Evolutionary conservation across 2,888 invertebrate species (phyloP), one percentile per base, ranked within the genome.

Genomic region (Pocota personata): DNA sequence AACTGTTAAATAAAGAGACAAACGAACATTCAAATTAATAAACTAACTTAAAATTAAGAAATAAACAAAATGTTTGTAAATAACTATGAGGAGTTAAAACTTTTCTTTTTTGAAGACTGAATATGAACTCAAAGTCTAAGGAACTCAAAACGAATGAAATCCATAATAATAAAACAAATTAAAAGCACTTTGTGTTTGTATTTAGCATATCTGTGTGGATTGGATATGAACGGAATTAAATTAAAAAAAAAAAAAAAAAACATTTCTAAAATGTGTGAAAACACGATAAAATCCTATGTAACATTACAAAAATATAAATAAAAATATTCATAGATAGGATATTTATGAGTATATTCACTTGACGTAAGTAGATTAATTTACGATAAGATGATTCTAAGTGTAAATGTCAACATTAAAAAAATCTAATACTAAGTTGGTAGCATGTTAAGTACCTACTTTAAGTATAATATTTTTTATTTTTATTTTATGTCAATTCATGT

Each of bases 61-160:
- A 52, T 30, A 55, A 58, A 58, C 58, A 75, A 24, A 66, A 62
- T 77, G 46, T 77, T 69, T 83, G 79, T 86, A 88, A 80, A 80
- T 82, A 87, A 32, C 48, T 82, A 76, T 72, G 76, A 84, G 76
- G 75, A 87, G 72, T 77, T 82, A 62, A 69, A 82, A 77, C 77
- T 82, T 87, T 87, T 82, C 67, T 62, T 82, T n/a, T 82, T 82
- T 67, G 30, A 88, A 88, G 87, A 88, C 87, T 87, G 87, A 88
- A 88, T 82, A 86, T 82, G 87, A 88, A 87, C 87, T 87, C 83
- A 87, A 88, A 87, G 87, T 88, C 82, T 88, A 75, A 82, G 72
- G 60, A 76, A 78, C 75, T 82, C 46, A 60, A 87, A 82, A 78
- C 69, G 66, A 87, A 87, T 75, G 57, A 82, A 82, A 77, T 43